These are phyloP conservation scores for Sicus ferrugineus DNA, from an alignment of 2,888 invertebrate genomes.

Conservation along the genomic window DNA sequence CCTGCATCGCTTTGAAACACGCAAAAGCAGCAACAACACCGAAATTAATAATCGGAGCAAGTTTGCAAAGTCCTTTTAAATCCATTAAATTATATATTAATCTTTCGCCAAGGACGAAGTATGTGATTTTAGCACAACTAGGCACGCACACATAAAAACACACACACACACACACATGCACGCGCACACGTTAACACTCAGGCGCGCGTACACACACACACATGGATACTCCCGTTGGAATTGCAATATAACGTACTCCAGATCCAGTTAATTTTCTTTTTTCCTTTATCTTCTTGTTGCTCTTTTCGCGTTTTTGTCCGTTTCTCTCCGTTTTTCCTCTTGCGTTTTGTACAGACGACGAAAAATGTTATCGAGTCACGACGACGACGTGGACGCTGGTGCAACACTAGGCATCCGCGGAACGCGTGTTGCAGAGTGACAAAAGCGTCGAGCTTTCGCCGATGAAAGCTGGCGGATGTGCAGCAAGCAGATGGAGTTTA, in stretches of 20 bases:
- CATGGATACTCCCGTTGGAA: no score
- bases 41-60: background rate
- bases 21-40: background rate
- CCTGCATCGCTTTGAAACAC: background rate
- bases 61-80: background rate
- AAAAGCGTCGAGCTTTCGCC: conserved; percentile 46
- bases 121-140: background rate
- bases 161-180: background rate
- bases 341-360: conserved; percentile 10
- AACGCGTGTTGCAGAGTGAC: conserved; percentile 48
- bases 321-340: background rate
- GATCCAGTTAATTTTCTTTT: background rate
- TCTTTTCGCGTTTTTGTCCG: background rate
- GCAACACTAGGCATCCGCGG: conserved; percentile 56
- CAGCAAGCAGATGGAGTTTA: background rate
- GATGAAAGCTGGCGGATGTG: conserved; percentile 35
- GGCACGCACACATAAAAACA: conserved; percentile 1
- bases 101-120: background rate
- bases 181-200: background rate
- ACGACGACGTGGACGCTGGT: conserved; percentile 61
- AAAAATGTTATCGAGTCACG: conserved; percentile 22
- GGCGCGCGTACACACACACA: background rate
- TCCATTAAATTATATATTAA: background rate
- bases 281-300: background rate
- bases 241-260: background rate